Evolutionary conservation across 2,888 invertebrate species (phyloP), one percentile per base, ranked within the genome.

Genomic region (Notodonta ziczac): DNA sequence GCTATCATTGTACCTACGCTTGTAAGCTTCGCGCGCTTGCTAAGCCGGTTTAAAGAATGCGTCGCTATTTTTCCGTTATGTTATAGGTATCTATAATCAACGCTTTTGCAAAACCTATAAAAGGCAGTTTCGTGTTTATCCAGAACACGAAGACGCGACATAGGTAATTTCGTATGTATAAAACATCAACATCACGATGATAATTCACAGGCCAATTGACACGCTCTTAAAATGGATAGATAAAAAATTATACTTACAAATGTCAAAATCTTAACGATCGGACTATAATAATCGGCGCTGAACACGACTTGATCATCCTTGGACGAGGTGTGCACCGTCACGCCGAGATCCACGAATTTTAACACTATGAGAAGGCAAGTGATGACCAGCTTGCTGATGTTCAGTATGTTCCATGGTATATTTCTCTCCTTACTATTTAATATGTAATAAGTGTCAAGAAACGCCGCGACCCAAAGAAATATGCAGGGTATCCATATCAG

Each of bases 401-500:
- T 97, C 67, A 96, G 85, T 74, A 95, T 94, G 78, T 95, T 95
- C 96, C 96, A 97, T 74, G 97, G 97, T 88, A 98, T 96, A 85
- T 97, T 95, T 83, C 94, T 95, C 82, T 96, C 95, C 90, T 96
- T 96, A 87, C 97, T 97, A 78, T 95, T 95, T 70, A 96, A 84
- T 72, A 97, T 95, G 81, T 97, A 97, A 84, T 95, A 97, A 65
- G 95, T 93, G 80, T 98, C 98, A 70, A 98, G 90, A 48, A 96
- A 90, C 6, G 96, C 94, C 76, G 97, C 96, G 0, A 95, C 73
- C 97, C 98, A 98, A 14, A 98, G 92, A 86, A 97, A 97, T 58
- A 95, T 94, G 86, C 98, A 98, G 0, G 99, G 99, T 46, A 95
- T 90, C 98, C 99, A 99, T 57, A 98, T 94, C 40, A 99, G 89